Evolutionary conservation across 2,113 vertebrate genomes (phyloP), one percentile per base, ranked within the genome.

Genomic region (Bos javanicus): DNA sequence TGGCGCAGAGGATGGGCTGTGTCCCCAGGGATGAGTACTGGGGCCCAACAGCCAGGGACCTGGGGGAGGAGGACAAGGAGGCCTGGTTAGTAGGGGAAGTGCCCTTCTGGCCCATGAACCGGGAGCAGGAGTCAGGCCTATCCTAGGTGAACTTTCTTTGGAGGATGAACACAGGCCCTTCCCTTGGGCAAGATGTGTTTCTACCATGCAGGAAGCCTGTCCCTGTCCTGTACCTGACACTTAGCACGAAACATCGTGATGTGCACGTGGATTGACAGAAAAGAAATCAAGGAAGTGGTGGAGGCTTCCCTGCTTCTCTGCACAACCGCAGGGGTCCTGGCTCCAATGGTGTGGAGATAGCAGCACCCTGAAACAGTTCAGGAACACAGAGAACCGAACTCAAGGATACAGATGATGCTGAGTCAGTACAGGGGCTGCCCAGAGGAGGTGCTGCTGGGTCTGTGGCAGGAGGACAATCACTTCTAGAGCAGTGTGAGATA

Each of bases 41-140:
- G 88, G 99, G 99, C 56, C 99, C 99, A 6, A 99, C 98, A 1
- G 99, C 99, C 97, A 99, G 98, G 21, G 99, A 99, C 99, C 99
- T 99, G 80, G 62, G 33, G n/a, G 60, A 67, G 82, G 78, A 81
- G 30, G 85, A 91, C 15, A 30, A 92, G 54, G 76, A 64, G 33
- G 16, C 46, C 33, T 64, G 33, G 83, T 97, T 48, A 94, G 57
- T 43, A 21, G 71, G 5, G 87, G 36, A 96, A 74, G 90, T 2
- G 5, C 81, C 92, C 92, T 62, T n/a, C n/a, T 60, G 5, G 11
- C 8, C 9, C 3, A 4, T 9, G 48, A 43, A 39, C 39, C 33
- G 2, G 33, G 28, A 64, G 71, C 26, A 94, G 62, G 57, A 59
- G 71, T 21, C 19, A 21, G 71, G 56, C 21, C 71, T 80, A 19